These are phyloP conservation scores for Drosophila neonasuta DNA, from an alignment of 2,888 invertebrate genomes.

Conservation along the genomic window DNA sequence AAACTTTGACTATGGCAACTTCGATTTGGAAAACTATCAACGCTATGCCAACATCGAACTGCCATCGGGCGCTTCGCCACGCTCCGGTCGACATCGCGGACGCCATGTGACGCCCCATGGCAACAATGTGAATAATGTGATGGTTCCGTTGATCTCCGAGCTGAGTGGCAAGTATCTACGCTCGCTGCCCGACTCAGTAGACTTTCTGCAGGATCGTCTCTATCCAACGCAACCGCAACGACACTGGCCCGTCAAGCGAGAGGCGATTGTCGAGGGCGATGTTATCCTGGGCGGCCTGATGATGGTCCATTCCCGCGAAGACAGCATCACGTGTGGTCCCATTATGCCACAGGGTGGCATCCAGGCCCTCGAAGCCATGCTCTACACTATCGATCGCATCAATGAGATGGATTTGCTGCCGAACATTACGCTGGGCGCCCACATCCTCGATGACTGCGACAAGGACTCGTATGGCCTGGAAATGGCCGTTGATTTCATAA, in stretches of 20 bases:
- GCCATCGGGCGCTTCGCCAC: constrained; percentile 56
- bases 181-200: constrained; percentile 78
- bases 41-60: constrained; percentile 58
- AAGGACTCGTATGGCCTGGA: constrained; percentile 95
- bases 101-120: constrained; percentile 56
- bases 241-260: constrained; percentile 90
- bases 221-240: constrained; percentile 60
- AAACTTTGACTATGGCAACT: constrained; percentile 35
- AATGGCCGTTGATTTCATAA: constrained; percentile 96
- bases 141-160: constrained; percentile 50
- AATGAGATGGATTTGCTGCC: constrained; percentile 85
- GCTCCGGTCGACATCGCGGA: constrained; percentile 79
- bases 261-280: constrained; percentile 92
- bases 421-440: constrained; percentile 90
- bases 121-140: constrained; percentile 34
- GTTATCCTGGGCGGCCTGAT: constrained; percentile 93
- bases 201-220: constrained; percentile 66
- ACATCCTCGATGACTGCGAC: constrained; percentile 95
- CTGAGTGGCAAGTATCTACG: constrained; percentile 62
- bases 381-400: constrained; percentile 91
- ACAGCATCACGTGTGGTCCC: constrained; percentile 90
- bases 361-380: constrained; percentile 93
- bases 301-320: constrained; percentile 95
- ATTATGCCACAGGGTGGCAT: constrained; percentile 95
- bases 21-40: constrained; percentile 67